Base-by-base conservation (phyloP, 1,140 invertebrate species). In the Philaenus spumarius region DNA sequence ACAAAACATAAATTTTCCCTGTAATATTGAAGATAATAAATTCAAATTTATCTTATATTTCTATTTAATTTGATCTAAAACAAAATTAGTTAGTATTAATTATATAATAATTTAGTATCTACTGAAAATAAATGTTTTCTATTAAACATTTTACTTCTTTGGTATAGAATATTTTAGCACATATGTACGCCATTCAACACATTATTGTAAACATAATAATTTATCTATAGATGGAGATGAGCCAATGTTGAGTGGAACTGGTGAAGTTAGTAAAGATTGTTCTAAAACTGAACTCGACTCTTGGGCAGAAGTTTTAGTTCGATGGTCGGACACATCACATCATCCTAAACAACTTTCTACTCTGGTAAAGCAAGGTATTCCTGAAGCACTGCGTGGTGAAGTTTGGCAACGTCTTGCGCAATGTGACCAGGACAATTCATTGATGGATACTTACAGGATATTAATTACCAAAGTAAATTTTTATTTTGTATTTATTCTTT, bases 341-440 rank as follows among this genome's bases (percentile, higher is more conserved):
- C 77, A 87, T 30, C 92, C 93, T 0, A 85, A 87, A 58, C 82
- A 89, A 60, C 71, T 97, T 14, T 73, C 81, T 2, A 74, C 83
- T 35, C 73, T 97, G n/a, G 88, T 96, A 0, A 84, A 83, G 57
- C 81, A 86, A 57, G 95, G 95, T 1, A 89, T 99, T 57, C 97
- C 97, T 0, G 95, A 99, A 75, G 93, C 95, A 1, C 76, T 99
- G 2, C 78, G 97, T 43, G 95, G 94, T 0, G 94, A 98, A 77
- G 94, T 99, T 17, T 99, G 97, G 97, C 93, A 96, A 69, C 80
- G 96, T 52, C 77, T 99, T 57, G 88, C 93, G 34, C 89, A 89
- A 55, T 86, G 90, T 55, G 87, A 93, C 66, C 82, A 84, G 66
- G 88, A 90, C 59, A 79, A 82, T 50, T 83, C 86, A 51, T 87